Percentiles rank a stretch among this genome's conserved stretches.
Conservation (phyloP, 1,140 invertebrate species). For the Chironomus striatipennis region DNA sequence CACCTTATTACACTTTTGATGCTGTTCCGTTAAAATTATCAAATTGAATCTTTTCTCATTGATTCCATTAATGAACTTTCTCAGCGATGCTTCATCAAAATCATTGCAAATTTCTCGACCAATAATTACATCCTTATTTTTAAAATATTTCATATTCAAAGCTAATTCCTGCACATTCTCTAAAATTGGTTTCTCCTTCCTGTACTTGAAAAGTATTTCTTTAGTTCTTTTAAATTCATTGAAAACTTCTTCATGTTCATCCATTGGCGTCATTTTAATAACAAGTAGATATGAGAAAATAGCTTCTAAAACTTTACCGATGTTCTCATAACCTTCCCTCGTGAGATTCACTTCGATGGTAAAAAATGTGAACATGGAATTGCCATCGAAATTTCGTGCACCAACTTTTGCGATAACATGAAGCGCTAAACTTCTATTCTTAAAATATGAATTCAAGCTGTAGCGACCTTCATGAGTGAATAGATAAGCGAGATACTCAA, state of each 20-base stretch:
- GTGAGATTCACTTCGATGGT: background rate
- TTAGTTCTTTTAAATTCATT: constrained; percentile 51
- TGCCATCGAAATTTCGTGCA: background rate
- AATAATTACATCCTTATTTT: constrained; percentile 68
- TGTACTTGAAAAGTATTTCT: constrained; percentile 60
- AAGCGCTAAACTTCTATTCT: background rate
- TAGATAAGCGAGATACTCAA: background rate
- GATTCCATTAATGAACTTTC: constrained; percentile 54
- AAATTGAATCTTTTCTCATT: constrained; percentile 65
- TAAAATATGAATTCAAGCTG: background rate
- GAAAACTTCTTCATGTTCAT: constrained; percentile 47
- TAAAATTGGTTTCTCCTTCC: constrained; percentile 54
- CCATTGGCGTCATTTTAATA: constrained; percentile 40
- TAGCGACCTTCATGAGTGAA: constrained; percentile 9
- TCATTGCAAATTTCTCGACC: constrained; percentile 66
- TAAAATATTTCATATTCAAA: constrained; percentile 72
- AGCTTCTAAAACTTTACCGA: background rate
- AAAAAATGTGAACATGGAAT: constrained; percentile 11
- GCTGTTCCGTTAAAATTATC: constrained; percentile 55
- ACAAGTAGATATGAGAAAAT: constrained; percentile 11
- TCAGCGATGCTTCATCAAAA: constrained; percentile 64
- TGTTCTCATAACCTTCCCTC: background rate
- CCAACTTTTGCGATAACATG: background rate
- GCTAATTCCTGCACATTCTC: constrained; percentile 72
- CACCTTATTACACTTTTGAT: constrained; percentile 49